Base-by-base conservation (phyloP, 23 tunicate genomes). In the Clavelina lepadiformis region DNA sequence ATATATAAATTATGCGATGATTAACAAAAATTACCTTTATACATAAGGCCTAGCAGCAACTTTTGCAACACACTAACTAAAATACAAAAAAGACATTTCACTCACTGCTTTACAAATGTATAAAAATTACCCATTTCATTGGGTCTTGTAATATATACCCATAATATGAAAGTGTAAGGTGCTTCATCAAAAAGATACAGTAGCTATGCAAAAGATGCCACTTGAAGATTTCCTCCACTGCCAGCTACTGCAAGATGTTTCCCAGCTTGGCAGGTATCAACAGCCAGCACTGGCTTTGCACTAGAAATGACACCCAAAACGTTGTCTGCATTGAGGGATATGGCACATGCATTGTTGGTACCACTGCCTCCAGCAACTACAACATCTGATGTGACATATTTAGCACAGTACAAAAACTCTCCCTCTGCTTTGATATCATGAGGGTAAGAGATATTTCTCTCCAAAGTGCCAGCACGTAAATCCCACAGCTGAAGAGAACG, bases 301-400 rank as follows among this genome's bases (percentile, higher is more conserved):
- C 63, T 70, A 2, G 56, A 36, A 27, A 73, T 74, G 2, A 60
- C 65, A 47, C 60, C 64, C 5, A 26, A 22, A 1, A 78, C 47
- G 50, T 46, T 46, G 41, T 72, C 56, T 25, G 58, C 38, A 15
- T 57, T 58, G 49, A 72, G 26, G 28, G 65, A 45, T 0, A 86
- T 24, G 24, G 68, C 41, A 38, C 85, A 86, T 7, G 76, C 95
- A 57, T 29, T 66, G 53, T 86, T 86, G 11, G 78, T 86, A 38
- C 95, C 95, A 71, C 95, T 86, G 11, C 95, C 95, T 29, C 95
- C 95, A 41, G 95, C 95, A 5, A 86, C 36, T 3, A 86, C 70
- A 3, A 41, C 35, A 50, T 70, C 64, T 3, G 57, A 3, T 28
- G 56, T 56, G 18, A 62, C 71, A 56, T 77, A 86, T 38, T 78